These are phyloP conservation scores for Dreissena polymorpha DNA, from an alignment of 1,140 invertebrate species.

Conservation along the genomic window DNA sequence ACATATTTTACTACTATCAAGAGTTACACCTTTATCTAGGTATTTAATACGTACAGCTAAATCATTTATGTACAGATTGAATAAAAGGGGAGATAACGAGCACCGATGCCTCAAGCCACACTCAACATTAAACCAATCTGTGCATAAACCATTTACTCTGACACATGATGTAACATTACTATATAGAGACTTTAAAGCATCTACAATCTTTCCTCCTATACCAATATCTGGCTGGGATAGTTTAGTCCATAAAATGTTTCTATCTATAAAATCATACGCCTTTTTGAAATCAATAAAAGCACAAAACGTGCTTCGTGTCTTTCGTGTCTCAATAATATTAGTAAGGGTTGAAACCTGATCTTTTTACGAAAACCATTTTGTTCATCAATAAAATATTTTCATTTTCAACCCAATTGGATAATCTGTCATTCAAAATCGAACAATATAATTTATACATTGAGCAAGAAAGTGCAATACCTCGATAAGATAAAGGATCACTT, in stretches of 20 bases:
- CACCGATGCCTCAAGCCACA: constrained; percentile 25
- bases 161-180: background rate
- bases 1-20: constrained; percentile 20
- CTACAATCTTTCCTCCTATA: constrained; percentile 5
- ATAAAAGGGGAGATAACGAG: constrained; percentile 15
- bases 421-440: constrained; percentile 40
- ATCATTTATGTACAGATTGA: constrained; percentile 34
- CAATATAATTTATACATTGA: constrained; percentile 44
- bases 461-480: constrained; percentile 35
- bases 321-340: constrained; percentile 39
- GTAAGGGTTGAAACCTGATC: constrained; percentile 29
- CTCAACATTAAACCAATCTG: constrained; percentile 28
- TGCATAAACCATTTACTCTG: background rate
- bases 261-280: constrained; percentile 29
- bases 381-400: constrained; percentile 29
- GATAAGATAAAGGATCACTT: constrained; percentile 39
- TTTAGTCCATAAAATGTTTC: background rate
- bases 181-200: constrained; percentile 24
- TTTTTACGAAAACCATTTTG: constrained; percentile 51
- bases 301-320: constrained; percentile 11
- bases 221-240: background rate
- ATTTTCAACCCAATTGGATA: constrained; percentile 6
- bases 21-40: constrained; percentile 29
- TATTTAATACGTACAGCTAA: constrained; percentile 20
- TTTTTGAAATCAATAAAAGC: constrained; percentile 46